Percentiles rank a stretch among this genome's conserved stretches.
phyloP scores from a whole-genome alignment of 2,888 invertebrate species.

The Ectemnius cavifrons region DNA sequence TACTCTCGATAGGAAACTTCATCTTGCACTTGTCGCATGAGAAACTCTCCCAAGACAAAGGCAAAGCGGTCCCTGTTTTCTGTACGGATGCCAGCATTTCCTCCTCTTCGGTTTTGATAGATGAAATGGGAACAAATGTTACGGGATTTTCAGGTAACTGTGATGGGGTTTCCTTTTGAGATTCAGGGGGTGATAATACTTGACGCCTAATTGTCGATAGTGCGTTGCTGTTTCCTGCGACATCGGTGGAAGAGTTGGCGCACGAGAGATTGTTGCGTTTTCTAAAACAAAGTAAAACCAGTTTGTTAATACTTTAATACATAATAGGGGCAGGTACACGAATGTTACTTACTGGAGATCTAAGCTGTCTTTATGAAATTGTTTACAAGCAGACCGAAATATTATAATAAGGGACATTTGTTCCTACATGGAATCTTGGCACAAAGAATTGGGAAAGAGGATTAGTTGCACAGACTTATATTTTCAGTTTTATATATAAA shows the following conservation, averaged over 20 bases:
- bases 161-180: no score
- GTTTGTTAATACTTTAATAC: conserved; percentile 33
- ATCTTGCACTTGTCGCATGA: conserved; percentile 65
- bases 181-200: no score
- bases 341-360: conserved; percentile 59
- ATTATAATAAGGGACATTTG: not conserved
- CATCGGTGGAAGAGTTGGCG: conserved; percentile 44
- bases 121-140: not conserved
- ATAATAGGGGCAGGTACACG: conserved; percentile 20
- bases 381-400: conserved; percentile 28
- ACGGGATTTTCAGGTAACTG: conserved; percentile 14
- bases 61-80: conserved; percentile 1
- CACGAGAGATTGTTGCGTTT: conserved; percentile 31
- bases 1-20: conserved; percentile 64
- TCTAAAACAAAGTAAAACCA: conserved; percentile 65
- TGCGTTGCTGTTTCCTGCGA: conserved; percentile 19
- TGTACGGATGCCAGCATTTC: conserved; percentile 11
- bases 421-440: no score
- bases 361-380: conserved; percentile 47
- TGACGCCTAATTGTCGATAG: no score
- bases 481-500: not conserved
- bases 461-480: not conserved
- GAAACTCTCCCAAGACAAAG: conserved; percentile 31
- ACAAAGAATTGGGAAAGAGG: no score
- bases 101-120: conserved; percentile 35